Evolutionary conservation across 2,888 invertebrate species (phyloP).

Genomic region (Diaperis boleti): DNA sequence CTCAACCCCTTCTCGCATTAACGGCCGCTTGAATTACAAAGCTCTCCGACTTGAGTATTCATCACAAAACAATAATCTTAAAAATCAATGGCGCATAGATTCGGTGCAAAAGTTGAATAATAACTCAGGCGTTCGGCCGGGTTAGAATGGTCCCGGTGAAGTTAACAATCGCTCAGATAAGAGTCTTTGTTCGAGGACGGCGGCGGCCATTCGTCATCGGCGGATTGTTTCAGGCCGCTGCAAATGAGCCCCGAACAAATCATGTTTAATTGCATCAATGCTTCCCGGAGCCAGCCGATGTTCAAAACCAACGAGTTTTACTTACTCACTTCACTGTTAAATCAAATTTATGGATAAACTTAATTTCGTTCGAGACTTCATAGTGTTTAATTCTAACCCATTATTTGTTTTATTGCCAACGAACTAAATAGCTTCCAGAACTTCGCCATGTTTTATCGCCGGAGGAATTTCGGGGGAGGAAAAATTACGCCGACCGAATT

Average conservation of each 20-base stretch:
- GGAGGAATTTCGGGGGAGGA: slow-evolving; percentile 14
- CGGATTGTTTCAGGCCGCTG: slow-evolving; percentile 56
- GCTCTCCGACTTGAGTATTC: slow-evolving; percentile 45
- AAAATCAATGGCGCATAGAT: slow-evolving; percentile 56
- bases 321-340: slow-evolving; percentile 64
- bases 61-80: slow-evolving; percentile 59
- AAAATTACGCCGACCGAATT: slow-evolving; percentile 28
- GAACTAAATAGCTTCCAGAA: slow-evolving; percentile 51
- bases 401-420: slow-evolving; percentile 63
- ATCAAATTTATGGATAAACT: slow-evolving; percentile 68
- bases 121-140: slow-evolving; percentile 45
- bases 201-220: slow-evolving; percentile 64
- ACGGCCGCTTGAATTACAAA: slow-evolving; percentile 36
- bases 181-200: slow-evolving; percentile 61
- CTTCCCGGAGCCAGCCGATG: slow-evolving; percentile 51
- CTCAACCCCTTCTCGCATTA: slow-evolving; percentile 17
- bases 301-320: slow-evolving; percentile 59
- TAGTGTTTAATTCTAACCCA: slow-evolving; percentile 64
- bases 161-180: slow-evolving; percentile 64
- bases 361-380: slow-evolving; percentile 65
- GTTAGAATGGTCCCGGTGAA: slow-evolving; percentile 45
- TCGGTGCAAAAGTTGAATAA: slow-evolving; percentile 55
- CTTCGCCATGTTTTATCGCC: slow-evolving; percentile 36
- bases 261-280: slow-evolving; percentile 68
- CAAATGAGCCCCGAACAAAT: slow-evolving; percentile 62